Base-by-base conservation (phyloP, 1,140 invertebrate genomes). In the Drosophila rufa region DNA sequence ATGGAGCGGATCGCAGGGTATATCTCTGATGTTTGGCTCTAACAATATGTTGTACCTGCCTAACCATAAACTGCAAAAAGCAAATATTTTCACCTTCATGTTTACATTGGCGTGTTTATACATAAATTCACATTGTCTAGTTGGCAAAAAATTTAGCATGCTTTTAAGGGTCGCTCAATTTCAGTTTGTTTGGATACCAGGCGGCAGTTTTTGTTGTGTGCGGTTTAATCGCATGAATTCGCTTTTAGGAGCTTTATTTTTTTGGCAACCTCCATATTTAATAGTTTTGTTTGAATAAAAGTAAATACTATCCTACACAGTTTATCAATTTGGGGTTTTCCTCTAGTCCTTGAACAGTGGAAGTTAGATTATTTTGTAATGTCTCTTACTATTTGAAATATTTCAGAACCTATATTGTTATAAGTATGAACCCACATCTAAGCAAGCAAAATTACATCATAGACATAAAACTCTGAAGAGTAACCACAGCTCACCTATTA, bases 71-170 rank as follows among this genome's bases (percentile, higher is more conserved):
- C 60, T 66, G 60, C 5, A 67, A 69, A 59, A 57, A 36, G 33
- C 12, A 67, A 67, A 67, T 64, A 68, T 71, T 59, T 69, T 70
- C 25, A 22, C 43, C 27, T 36, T 45, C 36, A 50, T 70, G 69
- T 73, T 73, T 73, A 59, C 69, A 58, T 40, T 70, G 45, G 67
- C 45, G 33, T 73, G 14, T 46, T 15, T 38, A 48, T 33, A 22
- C 33, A 59, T 58, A 73, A 71, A 73, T 58, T 73, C 53, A 58
- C 33, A 73, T 58, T 70, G 69, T 70, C 69, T 50, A 70, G 66
- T 70, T 59, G 14, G 66, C 66, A 58, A 71, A 73, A 73, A 73
- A 70, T n/a, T 5, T 47, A 36, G 53, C 36, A 69, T 17, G 50
- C 48, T 68, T 70, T 68, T 70, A 68, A 40, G 47, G 38, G 47